Base-by-base conservation (phyloP, 2,797 vertebrate species). In the Acrossocheilus fasciatus region DNA sequence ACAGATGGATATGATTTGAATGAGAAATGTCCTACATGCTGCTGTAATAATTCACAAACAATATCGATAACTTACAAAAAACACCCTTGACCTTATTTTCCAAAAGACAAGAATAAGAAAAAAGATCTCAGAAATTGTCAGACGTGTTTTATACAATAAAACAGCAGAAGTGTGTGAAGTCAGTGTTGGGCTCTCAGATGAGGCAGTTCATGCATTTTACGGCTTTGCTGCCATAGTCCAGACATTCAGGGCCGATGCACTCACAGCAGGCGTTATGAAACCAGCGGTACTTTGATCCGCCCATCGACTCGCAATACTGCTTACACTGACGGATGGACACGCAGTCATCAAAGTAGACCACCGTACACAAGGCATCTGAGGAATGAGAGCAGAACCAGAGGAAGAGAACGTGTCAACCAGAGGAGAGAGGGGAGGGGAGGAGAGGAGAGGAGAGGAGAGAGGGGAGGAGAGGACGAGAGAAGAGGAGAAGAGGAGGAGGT, bases 221-320 rank as follows among this genome's bases (percentile, higher is more conserved):
- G 11, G 96, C 95, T 92, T 98, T 99, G 92, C 98, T 99, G 91
- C 98, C 98, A 0, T 99, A 99, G 94, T 99, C 98, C 50, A 99
- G 95, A 74, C 98, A 99, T 89, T 99, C 98, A 0, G 98, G 98
- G 3, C 98, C 98, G 6, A 99, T 96, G 88, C 98, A 99, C 92
- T 99, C 97, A 17, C 98, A 99, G 96, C 98, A 99, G 85, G 98
- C 98, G 39, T 99, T 99, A 94, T 99, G 98, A 90, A 99, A 99
- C 98, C 98, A 99, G 87, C 98, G 96, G 91, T 99, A 99, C 88
- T 99, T 99, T 87, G 98, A 99, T n/a, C 98, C 98, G 62, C 98
- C 98, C 98, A 99, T 99, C 79, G 98, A 98, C 94, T 98, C 98
- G 0, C 98, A 99, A 93, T 98, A 99, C 89, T 96, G 96, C 93